Evolutionary conservation across 2,797 vertebrate species (phyloP).

Genomic region (Poecilia picta): DNA sequence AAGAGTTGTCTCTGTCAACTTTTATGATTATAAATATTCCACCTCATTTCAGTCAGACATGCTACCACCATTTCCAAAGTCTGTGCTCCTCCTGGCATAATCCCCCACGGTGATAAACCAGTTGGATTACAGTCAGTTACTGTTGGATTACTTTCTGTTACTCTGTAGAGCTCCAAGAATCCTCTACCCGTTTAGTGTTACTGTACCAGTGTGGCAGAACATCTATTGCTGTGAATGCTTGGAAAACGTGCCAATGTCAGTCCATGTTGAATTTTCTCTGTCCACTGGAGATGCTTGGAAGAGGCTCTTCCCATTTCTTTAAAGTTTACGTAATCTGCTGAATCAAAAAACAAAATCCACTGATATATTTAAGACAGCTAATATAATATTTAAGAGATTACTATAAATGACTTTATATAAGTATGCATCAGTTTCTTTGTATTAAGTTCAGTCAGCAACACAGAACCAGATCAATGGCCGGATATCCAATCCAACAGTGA

Average conservation of each 20-base stretch:
- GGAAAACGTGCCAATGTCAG: not conserved
- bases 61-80: too few species aligned
- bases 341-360: not conserved
- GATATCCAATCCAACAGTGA: not conserved
- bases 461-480: not conserved
- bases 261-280: not conserved
- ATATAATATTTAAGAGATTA: not conserved
- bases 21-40: not conserved
- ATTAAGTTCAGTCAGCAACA: not conserved
- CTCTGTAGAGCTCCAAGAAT: not conserved
- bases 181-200: not conserved
- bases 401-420: not conserved
- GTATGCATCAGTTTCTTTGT: not conserved
- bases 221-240: not conserved
- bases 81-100: too few species aligned
- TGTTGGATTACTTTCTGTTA: not conserved
- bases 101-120: too few species aligned
- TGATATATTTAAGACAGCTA: not conserved
- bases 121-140: too few species aligned
- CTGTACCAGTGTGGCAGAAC: not conserved
- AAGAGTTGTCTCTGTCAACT: not conserved
- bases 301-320: not conserved
- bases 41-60: not conserved
- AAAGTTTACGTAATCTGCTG: not conserved
- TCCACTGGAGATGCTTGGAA: not conserved